Conservation (phyloP, 2,888 invertebrate genomes). For the Nomada hirtipes region DNA sequence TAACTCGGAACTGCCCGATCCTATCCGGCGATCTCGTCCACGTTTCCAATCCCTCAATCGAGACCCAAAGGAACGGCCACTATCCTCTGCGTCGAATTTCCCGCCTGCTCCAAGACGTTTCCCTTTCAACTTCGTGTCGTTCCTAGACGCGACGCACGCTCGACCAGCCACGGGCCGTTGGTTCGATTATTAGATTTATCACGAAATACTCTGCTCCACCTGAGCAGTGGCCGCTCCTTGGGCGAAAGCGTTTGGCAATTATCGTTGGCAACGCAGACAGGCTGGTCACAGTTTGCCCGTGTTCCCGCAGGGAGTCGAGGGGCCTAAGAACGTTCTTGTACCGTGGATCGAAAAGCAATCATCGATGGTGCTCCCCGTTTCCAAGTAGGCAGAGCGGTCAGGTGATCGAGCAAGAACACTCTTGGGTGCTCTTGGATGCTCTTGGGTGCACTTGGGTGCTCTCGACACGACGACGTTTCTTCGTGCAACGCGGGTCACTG, state of each 20-base stretch:
- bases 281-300: neutral
- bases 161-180: constrained; percentile 35
- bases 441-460: constrained; percentile 2
- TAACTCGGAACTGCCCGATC: neutral
- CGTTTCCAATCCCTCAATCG: neutral
- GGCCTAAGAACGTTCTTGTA: neutral
- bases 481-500: constrained; percentile 71
- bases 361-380: constrained; percentile 5
- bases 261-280: constrained; percentile 48
- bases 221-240: constrained; percentile 30
- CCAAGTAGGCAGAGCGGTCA: constrained; percentile 2
- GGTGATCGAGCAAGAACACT: neutral
- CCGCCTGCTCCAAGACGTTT: neutral
- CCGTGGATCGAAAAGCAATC: constrained; percentile 39
- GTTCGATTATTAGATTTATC: constrained; percentile 67
- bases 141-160: too few relatives aligned
- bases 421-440: neutral
- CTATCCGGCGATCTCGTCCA: neutral
- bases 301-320: neutral
- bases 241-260: constrained; percentile 73
- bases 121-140: too few relatives aligned
- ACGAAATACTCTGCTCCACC: constrained; percentile 32
- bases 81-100: neutral
- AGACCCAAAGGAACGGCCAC: neutral
- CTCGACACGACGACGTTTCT: constrained; percentile 19